phyloP scores from a whole-genome alignment of 2,797 vertebrate species.

The Karalla daura region DNA sequence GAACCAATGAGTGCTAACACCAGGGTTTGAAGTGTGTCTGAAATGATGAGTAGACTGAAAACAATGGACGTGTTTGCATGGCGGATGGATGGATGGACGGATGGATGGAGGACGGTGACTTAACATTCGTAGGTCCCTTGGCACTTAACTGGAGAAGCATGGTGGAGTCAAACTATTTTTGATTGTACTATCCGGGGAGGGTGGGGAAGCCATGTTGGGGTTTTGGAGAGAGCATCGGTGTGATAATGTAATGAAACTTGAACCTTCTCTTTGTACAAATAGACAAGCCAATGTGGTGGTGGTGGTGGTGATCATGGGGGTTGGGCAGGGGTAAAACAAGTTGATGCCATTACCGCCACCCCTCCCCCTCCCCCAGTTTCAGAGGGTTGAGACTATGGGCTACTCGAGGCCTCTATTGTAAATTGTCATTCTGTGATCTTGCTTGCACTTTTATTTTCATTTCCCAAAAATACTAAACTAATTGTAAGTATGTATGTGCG shows the following conservation, averaged over 20 bases:
- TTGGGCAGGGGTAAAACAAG: constrained; percentile 14
- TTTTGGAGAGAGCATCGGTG: constrained; percentile 26
- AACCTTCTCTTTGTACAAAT: constrained; percentile 63
- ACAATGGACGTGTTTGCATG: constrained; percentile 26
- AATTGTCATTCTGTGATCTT: constrained; percentile 81
- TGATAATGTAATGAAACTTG: constrained; percentile 44
- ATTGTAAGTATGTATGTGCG: constrained; percentile 68
- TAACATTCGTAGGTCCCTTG: constrained; percentile 50
- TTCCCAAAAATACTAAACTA: constrained; percentile 67
- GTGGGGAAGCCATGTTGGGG: constrained; percentile 52
- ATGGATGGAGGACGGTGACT: constrained; percentile 50
- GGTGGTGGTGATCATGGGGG: background rate
- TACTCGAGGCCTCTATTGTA: constrained; percentile 69
- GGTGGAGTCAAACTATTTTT: constrained; percentile 67
- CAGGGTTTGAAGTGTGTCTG: constrained; percentile 18
- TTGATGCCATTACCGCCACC: constrained; percentile 24
- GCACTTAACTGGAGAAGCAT: constrained; percentile 59
- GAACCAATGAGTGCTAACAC: constrained; percentile 46
- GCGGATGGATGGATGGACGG: constrained; percentile 4
- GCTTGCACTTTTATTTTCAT: constrained; percentile 74
- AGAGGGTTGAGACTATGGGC: constrained; percentile 52
- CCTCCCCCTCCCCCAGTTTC: constrained; percentile 11
- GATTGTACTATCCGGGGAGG: constrained; percentile 71
- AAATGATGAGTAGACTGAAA: constrained; percentile 27
- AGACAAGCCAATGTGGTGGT: constrained; percentile 35